These are phyloP conservation scores for Euplagia quadripunctaria DNA, from an alignment of 2,888 invertebrate species.

Conservation along the genomic window DNA sequence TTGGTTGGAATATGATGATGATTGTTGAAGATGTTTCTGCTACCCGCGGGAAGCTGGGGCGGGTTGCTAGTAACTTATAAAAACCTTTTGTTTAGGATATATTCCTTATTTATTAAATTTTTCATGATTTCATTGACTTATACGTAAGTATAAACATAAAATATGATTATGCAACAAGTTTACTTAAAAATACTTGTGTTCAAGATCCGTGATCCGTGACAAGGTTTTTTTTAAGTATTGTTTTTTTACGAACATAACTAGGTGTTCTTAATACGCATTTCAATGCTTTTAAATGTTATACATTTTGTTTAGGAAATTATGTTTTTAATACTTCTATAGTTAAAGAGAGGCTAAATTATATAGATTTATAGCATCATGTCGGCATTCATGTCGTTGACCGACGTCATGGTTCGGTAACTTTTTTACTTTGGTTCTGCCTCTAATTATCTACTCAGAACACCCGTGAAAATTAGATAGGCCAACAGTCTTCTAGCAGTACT, in stretches of 20 bases:
- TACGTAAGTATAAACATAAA: not conserved
- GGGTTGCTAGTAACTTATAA: too few species aligned
- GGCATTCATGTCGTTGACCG: slow-evolving; percentile 16
- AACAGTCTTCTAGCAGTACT: not conserved
- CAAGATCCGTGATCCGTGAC: not conserved
- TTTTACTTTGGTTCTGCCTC: not conserved
- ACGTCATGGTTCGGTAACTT: slow-evolving; percentile 7
- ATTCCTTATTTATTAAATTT: not conserved
- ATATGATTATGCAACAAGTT: not conserved
- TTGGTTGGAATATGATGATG: too few species aligned
- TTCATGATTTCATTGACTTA: too few species aligned
- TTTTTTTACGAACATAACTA: not conserved
- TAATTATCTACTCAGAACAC: slow-evolving; percentile 6
- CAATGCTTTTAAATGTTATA: not conserved
- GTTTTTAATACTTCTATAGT: not conserved
- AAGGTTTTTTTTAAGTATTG: not conserved
- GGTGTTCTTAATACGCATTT: not conserved
- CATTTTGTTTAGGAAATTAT: not conserved
- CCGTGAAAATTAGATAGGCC: not conserved
- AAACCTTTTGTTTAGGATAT: not conserved
- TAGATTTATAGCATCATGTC: not conserved
- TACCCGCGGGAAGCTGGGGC: too few species aligned
- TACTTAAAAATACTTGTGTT: not conserved
- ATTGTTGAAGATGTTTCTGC: too few species aligned
- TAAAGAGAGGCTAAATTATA: not conserved